phyloP scores from a whole-genome alignment of 53 echinoderm and acorn worm species.

The Holothuria leucospilota region DNA sequence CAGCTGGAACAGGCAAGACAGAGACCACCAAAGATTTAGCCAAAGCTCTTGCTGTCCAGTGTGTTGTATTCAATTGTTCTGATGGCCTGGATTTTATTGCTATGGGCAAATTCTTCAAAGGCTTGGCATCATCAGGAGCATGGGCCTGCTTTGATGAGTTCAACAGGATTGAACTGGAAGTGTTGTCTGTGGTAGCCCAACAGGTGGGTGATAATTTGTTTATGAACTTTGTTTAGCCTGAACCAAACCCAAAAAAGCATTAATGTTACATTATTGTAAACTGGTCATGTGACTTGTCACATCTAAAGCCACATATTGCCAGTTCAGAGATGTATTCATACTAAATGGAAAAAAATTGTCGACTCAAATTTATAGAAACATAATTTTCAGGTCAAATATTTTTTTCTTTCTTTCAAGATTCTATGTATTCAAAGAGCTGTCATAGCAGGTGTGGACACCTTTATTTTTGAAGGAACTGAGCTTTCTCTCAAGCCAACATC shows the following conservation, averaged over 20 bases:
- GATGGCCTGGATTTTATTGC: conserved; percentile 99
- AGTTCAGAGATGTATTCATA: no score
- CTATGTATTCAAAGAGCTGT: conserved; percentile 95
- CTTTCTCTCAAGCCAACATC: conserved; percentile 83
- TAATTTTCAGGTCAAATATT: no score
- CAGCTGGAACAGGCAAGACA: conserved; percentile 98
- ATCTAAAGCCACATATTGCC: no score
- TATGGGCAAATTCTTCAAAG: conserved; percentile 99
- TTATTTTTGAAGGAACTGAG: conserved; percentile 92
- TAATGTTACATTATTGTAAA: no score
- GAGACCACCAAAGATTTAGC: conserved; percentile 99
- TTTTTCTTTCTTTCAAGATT: conserved; percentile 52
- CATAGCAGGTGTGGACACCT: conserved; percentile 71
- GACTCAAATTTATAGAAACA: no score
- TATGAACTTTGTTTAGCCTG: neutral
- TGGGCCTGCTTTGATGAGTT: conserved; percentile 99
- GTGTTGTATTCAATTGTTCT: conserved; percentile 99
- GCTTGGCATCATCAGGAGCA: conserved; percentile 94
- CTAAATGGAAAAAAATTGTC: no score
- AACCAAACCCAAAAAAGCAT: no score
- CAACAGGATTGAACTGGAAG: conserved; percentile 99
- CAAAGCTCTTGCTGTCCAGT: conserved; percentile 98
- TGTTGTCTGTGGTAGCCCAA: conserved; percentile 98
- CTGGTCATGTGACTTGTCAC: no score
- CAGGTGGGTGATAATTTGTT: conserved; percentile 61